A percentile compares a stretch with the other conserved stretches of the same genome.
Conservation (phyloP, 2,113 vertebrate genomes). For the Micromys minutus region DNA sequence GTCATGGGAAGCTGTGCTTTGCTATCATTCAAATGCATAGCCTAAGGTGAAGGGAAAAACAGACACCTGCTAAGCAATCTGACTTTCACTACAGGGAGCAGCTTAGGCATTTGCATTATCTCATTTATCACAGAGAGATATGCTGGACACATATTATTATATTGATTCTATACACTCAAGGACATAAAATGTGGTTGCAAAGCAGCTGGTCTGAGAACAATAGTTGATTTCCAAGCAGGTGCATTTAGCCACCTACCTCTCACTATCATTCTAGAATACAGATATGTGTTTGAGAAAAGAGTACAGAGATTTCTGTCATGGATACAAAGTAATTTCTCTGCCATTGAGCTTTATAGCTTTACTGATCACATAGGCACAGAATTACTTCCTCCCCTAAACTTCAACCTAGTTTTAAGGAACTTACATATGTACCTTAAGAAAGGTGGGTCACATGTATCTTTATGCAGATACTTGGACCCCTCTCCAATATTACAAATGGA, state of each 20-base stretch:
- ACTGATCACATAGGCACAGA: neutral
- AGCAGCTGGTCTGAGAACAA: slow-evolving; percentile 53
- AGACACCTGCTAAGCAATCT: slow-evolving; percentile 58
- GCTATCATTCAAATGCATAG: slow-evolving; percentile 38
- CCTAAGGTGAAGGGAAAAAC: neutral
- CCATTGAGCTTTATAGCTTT: neutral
- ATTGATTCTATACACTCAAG: slow-evolving; percentile 60
- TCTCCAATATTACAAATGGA: neutral
- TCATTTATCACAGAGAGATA: slow-evolving; percentile 62
- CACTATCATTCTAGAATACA: neutral
- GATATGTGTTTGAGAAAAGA: neutral
- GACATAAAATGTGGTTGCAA: slow-evolving; percentile 59
- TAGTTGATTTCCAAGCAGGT: slow-evolving; percentile 39
- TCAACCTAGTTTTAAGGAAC: neutral
- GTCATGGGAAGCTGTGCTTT: slow-evolving; percentile 31
- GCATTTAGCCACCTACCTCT: neutral
- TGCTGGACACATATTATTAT: slow-evolving; percentile 63
- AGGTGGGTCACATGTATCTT: neutral
- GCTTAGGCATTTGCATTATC: slow-evolving; percentile 51
- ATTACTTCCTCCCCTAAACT: neutral
- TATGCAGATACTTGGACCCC: neutral
- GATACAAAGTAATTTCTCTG: neutral
- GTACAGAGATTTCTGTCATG: neutral
- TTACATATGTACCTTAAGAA: neutral
- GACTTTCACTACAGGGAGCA: slow-evolving; percentile 53